Base-by-base conservation (phyloP, 2,113 vertebrate genomes). In the Syngnathus typhle region DNA sequence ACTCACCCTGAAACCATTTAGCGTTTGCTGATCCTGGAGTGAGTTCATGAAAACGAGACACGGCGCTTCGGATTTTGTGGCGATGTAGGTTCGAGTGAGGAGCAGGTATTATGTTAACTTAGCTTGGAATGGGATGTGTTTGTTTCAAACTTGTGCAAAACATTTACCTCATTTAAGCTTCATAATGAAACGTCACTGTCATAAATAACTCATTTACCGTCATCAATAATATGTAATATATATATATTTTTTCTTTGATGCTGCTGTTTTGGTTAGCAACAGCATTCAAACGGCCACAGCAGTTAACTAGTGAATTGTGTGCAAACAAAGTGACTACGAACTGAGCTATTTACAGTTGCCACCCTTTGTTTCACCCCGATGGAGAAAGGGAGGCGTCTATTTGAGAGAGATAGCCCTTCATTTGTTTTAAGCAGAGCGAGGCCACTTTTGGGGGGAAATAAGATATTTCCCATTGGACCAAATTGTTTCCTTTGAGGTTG, bases 1-100 rank as follows among this genome's bases (percentile, higher is more conserved):
- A 87, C 64, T 85, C 74, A 84, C 65, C 58, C 70, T 61, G n/a
- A 65, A 60, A 68, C 36, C 47, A 44, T 81, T 76, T 69, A 65
- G 64, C 23, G 5, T 60, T 69, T 76, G 41, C 70, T 68, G 63
- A 75, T 70, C 63, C 66, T 72, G 41, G 60, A 72, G 46, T 60
- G 74, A 71, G 63, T 59, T 84, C 66, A 51, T 41, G 55, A 77
- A 69, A 73, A 59, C 69, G 65, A 77, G 64, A 75, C 41, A 70
- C 27, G 60, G 65, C 59, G 39, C 67, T 70, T 70, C 36, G 60
- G 64, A n/a, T 19, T 47, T 23, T 38, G 60, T 19, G 1, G 59
- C 36, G 47, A 19, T 74, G 63, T 65, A 21, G 39, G 67, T 21
- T 44, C 32, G 21, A 76, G 2, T 37, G 46, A 32, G 12, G 37